phyloP scores from a whole-genome alignment of 2,888 invertebrate genomes.

The Ypsolopha scabrella region DNA sequence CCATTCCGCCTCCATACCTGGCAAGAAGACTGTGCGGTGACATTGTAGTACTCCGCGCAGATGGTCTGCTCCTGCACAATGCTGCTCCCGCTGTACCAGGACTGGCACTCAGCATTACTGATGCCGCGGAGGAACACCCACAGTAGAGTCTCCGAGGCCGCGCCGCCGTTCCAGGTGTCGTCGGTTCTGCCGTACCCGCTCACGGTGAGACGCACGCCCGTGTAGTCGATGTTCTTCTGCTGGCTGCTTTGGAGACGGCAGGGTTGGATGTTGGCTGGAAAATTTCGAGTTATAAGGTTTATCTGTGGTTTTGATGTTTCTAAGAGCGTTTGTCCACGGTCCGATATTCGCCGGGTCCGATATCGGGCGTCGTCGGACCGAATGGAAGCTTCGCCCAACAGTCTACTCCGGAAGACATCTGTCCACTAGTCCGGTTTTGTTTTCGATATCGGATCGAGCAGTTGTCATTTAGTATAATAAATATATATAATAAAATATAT shows the following conservation, averaged over 20 bases:
- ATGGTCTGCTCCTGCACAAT: slow-evolving; percentile 34
- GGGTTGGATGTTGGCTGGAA: slow-evolving; percentile 36
- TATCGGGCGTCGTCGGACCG: too few relatives aligned
- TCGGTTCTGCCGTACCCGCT: slow-evolving; percentile 47
- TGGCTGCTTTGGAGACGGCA: slow-evolving; percentile 38
- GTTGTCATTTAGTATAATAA: too few relatives aligned
- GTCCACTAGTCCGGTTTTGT: too few relatives aligned
- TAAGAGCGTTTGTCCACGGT: too few relatives aligned
- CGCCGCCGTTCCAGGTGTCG: slow-evolving; percentile 37
- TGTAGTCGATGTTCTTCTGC: slow-evolving; percentile 31
- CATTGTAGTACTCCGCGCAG: slow-evolving; percentile 41
- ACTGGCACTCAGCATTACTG: slow-evolving; percentile 35
- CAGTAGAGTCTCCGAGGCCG: slow-evolving; percentile 43
- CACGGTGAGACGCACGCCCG: slow-evolving; percentile 26
- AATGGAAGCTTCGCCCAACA: too few relatives aligned
- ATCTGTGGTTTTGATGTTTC: too few relatives aligned
- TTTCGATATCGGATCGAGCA: too few relatives aligned
- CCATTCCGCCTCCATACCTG: slow-evolving; percentile 26
- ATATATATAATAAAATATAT: too few relatives aligned
- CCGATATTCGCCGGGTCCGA: too few relatives aligned
- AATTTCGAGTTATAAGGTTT: neutral
- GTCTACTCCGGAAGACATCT: too few relatives aligned
- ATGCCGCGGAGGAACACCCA: slow-evolving; percentile 54
- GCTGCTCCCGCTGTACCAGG: slow-evolving; percentile 29
- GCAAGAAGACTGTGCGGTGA: slow-evolving; percentile 50